Conservation (phyloP, 2,113 vertebrate genomes). For the Globicephala melas region DNA sequence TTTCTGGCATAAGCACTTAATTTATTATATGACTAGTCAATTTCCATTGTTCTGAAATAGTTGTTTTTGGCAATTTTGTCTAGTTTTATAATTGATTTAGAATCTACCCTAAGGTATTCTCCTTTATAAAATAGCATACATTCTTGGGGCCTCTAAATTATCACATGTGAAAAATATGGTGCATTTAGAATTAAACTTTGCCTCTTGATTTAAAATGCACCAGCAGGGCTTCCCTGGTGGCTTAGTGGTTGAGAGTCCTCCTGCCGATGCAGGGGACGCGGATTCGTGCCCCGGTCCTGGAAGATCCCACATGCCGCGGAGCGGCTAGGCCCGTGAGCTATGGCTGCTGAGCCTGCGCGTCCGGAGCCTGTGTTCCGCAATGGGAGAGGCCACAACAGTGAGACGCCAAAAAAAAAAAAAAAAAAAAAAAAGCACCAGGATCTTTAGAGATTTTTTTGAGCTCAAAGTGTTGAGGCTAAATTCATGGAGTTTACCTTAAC, state of each 20-base stretch:
- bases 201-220: not conserved
- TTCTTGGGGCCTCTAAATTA: not conserved
- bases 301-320: no score
- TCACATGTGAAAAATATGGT: not conserved
- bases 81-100: not conserved
- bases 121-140: not conserved
- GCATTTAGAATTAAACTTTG: not conserved
- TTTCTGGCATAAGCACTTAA: not conserved
- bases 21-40: not conserved
- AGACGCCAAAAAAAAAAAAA: no score
- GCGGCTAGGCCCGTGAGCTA: no score
- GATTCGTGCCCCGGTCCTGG: no score
- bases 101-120: not conserved
- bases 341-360: no score
- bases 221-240: not conserved
- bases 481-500: not conserved
- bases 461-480: not conserved
- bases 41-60: not conserved
- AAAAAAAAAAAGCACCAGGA: not conserved
- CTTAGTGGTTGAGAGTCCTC: no score
- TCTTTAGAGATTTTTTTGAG: not conserved
- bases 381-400: no score
- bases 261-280: no score
- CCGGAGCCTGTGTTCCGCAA: no score
- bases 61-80: not conserved